Evolutionary conservation across 2,113 vertebrate genomes (phyloP), one percentile per base, ranked within the genome.

Genomic region (Eulemur rufifrons): DNA sequence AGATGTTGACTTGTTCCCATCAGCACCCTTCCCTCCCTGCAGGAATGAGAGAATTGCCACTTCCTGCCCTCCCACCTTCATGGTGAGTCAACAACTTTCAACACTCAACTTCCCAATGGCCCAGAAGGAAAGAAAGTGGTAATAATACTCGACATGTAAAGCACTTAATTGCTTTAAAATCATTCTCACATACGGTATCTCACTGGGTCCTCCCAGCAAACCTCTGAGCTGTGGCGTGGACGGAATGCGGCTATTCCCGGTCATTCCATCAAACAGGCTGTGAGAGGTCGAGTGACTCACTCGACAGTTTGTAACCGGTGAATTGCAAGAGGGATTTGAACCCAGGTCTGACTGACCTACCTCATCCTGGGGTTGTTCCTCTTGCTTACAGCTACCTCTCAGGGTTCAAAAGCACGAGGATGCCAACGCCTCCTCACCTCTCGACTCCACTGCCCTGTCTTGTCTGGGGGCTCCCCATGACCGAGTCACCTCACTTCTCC

Each of bases 101-200:
- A 42, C 64, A 78, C 63, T 86, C 73, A 47, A 32, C 59, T 83
- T 93, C 69, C 39, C 54, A 9, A 8, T 39, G 77, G 45, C 74
- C 66, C 66, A 13, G 63, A 89, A 93, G 76, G 86, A 80, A 89
- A 93, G 78, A 78, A 69, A 50, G 39, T 42, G 71, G 42, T 92
- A 78, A 69, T 54, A 80, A 73, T n/a, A 29, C 37, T 86, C 52
- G 37, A 89, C 56, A n/a, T 3, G 10, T 32, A 69, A 82, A 92
- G 11, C 63, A 13, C 45, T 93, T 64, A n/a, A 42, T 68, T 71
- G 74, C 68, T 89, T 89, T 93, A 32, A 68, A 89, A 83, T 56
- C 61, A 34, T 68, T 52, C 83, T 69, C 27, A 23, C 12, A 2
- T 13, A 7, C 4, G 13, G 14, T 12, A 9, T 86, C 74, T 89